Evolutionary conservation across 2,888 invertebrate genomes (phyloP).

Genomic region (Drosophila mettleri): DNA sequence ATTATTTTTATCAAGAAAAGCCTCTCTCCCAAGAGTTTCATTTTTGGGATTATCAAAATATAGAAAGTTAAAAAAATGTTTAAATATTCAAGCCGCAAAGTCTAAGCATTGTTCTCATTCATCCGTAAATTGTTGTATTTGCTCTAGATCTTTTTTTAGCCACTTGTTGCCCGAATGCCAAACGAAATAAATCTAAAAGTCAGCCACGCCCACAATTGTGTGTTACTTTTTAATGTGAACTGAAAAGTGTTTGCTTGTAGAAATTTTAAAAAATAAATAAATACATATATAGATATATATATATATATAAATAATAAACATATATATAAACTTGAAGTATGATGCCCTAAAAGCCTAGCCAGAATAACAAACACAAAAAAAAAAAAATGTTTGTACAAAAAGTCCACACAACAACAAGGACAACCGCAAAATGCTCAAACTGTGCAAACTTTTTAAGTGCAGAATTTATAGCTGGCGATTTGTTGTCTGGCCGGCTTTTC

Average conservation of each 20-base stretch:
- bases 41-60: too few species aligned
- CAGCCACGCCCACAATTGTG: slow-evolving; percentile 23
- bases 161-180: slow-evolving; percentile 61
- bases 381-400: slow-evolving; percentile 36
- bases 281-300: neutral
- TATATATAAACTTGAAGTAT: neutral
- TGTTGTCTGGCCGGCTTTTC: slow-evolving; percentile 67
- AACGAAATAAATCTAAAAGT: slow-evolving; percentile 42
- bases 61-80: too few species aligned
- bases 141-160: too few species aligned
- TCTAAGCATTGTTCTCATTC: too few species aligned
- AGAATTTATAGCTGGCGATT: slow-evolving; percentile 77
- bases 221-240: slow-evolving; percentile 14
- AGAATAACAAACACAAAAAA: slow-evolving; percentile 28
- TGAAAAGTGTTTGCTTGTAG: slow-evolving; percentile 24
- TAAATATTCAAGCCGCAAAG: too few species aligned
- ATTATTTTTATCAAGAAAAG: too few species aligned
- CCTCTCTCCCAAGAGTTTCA: too few species aligned
- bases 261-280: slow-evolving; percentile 35
- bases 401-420: slow-evolving; percentile 28
- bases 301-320: slow-evolving; percentile 8
- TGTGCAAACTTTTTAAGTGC: slow-evolving; percentile 77
- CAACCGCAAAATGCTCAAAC: slow-evolving; percentile 48
- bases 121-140: too few species aligned
- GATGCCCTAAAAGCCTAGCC: slow-evolving; percentile 26